Conservation (phyloP, 2,113 vertebrate species). For the Chlamydotis undulata region DNA sequence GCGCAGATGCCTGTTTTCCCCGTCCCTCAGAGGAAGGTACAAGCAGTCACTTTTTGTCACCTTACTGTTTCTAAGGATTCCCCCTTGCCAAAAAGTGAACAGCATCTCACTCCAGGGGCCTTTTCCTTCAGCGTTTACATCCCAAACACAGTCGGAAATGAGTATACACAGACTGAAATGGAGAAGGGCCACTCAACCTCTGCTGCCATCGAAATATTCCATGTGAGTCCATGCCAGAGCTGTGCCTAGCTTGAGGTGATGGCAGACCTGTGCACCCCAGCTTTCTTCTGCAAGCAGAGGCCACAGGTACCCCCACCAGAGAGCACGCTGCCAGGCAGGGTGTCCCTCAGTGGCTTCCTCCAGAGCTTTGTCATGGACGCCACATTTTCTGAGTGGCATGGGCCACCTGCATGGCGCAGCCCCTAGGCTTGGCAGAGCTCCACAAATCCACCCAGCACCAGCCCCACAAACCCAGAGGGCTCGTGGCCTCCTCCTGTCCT, state of each 20-base stretch:
- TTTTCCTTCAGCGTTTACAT: background rate
- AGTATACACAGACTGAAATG: background rate
- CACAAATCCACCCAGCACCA: background rate
- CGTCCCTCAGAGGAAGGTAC: background rate
- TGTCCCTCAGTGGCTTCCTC: background rate
- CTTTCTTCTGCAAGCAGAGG: background rate
- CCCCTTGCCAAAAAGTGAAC: background rate
- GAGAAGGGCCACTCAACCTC: background rate
- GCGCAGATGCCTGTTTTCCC: background rate
- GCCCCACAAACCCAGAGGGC: background rate
- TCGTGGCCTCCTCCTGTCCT: background rate
- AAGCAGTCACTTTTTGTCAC: background rate
- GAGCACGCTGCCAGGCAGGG: background rate
- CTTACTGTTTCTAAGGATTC: background rate
- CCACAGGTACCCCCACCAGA: background rate
- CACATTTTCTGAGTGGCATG: fast-evolving
- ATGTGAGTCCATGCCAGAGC: fast-evolving
- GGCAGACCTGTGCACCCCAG: fast-evolving
- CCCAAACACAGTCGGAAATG: background rate
- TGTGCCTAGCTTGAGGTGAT: fast-evolving
- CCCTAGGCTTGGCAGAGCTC: background rate
- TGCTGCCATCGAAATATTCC: background rate
- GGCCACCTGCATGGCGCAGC: fast-evolving
- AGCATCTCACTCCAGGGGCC: background rate
- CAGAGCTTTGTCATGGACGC: fast-evolving